These are phyloP conservation scores for Calycopis cecrops DNA, from an alignment of 1,140 invertebrate species.

Conservation along the genomic window DNA sequence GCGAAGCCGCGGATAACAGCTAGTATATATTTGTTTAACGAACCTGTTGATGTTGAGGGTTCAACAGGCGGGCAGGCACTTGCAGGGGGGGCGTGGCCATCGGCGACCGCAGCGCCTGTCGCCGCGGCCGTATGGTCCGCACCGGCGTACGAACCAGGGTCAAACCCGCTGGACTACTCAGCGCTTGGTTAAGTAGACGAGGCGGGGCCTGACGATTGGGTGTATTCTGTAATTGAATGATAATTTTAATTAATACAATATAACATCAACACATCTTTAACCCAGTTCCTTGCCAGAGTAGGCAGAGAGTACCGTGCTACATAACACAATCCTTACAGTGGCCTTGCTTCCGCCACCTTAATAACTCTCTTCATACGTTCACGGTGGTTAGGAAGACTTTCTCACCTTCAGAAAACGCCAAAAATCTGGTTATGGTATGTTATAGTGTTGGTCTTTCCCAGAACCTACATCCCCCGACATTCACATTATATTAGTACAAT, in stretches of 20 bases:
- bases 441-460: no score
- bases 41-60: constrained; percentile 46
- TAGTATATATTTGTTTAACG: not conserved
- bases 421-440: no score
- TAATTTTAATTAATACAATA: no score
- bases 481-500: no score
- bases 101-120: constrained; percentile 34
- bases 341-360: no score
- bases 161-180: constrained; percentile 37
- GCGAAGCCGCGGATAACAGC: no score
- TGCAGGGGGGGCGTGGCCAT: constrained; percentile 33
- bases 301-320: not conserved
- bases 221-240: constrained; percentile 33
- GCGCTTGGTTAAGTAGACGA: constrained; percentile 50
- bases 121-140: constrained; percentile 43
- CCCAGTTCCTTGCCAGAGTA: no score
- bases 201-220: constrained; percentile 40
- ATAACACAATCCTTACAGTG: not conserved
- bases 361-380: no score
- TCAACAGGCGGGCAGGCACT: constrained; percentile 39
- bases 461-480: no score
- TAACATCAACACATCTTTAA: no score
- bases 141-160: constrained; percentile 52
- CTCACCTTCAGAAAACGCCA: no score
- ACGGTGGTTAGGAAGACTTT: no score